These are phyloP conservation scores for Bufotes viridis DNA, from an alignment of 2,797 vertebrate genomes.

Conservation along the genomic window DNA sequence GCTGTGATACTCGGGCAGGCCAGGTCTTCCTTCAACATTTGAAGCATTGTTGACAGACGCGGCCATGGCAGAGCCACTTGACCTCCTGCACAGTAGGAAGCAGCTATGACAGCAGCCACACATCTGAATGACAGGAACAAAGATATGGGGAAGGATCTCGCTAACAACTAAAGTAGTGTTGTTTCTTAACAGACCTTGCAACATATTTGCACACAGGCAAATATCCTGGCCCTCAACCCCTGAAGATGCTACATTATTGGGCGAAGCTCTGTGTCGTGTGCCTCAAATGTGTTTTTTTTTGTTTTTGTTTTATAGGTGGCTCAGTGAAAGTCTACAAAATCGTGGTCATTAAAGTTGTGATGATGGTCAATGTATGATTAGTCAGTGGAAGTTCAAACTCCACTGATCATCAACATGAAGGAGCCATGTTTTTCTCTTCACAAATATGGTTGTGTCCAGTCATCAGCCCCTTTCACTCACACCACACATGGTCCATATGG, in stretches of 20 bases:
- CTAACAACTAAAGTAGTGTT: slow-evolving; percentile 54
- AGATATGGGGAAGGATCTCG: slow-evolving; percentile 53
- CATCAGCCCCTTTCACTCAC: no score
- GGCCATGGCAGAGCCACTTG: slow-evolving; percentile 55
- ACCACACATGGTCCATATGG: no score
- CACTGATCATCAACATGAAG: no score
- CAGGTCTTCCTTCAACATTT: slow-evolving; percentile 29
- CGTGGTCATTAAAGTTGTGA: not conserved
- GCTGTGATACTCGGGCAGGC: slow-evolving; percentile 1
- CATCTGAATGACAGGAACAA: slow-evolving; percentile 61
- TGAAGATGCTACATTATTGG: not conserved
- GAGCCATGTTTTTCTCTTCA: no score
- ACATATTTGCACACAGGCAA: slow-evolving; percentile 1
- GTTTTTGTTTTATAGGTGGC: not conserved
- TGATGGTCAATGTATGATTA: not conserved
- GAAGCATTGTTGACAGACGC: slow-evolving; percentile 52
- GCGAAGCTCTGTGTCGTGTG: not conserved
- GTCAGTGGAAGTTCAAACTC: no score
- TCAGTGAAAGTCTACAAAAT: not conserved
- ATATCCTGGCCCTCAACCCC: not conserved
- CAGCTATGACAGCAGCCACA: slow-evolving; percentile 55
- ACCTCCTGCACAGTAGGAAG: slow-evolving; percentile 58
- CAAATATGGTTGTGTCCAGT: no score
- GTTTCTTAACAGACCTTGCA: slow-evolving; percentile 42
- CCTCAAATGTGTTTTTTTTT: not conserved